These are phyloP conservation scores for Neoniphon sammara DNA, from an alignment of 2,797 vertebrate species.

Conservation along the genomic window DNA sequence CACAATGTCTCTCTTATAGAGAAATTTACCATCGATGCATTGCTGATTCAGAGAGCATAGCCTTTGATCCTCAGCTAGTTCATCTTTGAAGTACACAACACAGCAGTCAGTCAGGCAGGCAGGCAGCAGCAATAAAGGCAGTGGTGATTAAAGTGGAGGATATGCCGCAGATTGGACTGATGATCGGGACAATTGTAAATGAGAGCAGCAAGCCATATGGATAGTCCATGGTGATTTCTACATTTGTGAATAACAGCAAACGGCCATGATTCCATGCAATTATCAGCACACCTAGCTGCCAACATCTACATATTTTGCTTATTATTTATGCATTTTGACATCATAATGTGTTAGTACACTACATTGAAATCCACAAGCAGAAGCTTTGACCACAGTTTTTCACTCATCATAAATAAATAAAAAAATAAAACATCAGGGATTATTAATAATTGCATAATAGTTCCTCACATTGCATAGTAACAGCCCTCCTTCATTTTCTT, in stretches of 20 bases:
- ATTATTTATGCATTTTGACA: neutral
- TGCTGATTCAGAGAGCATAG: constrained; percentile 38
- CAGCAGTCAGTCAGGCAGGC: constrained; percentile 31
- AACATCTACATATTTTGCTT: constrained; percentile 54
- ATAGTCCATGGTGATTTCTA: constrained; percentile 36
- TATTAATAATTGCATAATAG: neutral
- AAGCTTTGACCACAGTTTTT: neutral
- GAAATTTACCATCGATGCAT: constrained; percentile 26
- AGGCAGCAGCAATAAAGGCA: constrained; percentile 41
- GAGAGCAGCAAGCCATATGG: constrained; percentile 20
- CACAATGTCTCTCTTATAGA: constrained; percentile 27
- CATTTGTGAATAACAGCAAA: constrained; percentile 53
- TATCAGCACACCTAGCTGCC: constrained; percentile 49
- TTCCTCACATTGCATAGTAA: too few relatives aligned
- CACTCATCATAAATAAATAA: neutral
- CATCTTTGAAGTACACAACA: constrained; percentile 47
- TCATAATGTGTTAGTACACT: neutral
- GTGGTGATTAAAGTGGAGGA: constrained; percentile 26
- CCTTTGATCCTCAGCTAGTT: constrained; percentile 53
- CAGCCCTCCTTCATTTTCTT: too few relatives aligned
- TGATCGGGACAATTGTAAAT: constrained; percentile 40
- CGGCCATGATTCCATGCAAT: constrained; percentile 45
- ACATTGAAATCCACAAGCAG: too few relatives aligned
- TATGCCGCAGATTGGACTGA: constrained; percentile 33
- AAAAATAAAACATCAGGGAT: neutral